These are phyloP conservation scores for Pogona vitticeps DNA, from an alignment of 2,113 vertebrate genomes.

Conservation along the genomic window DNA sequence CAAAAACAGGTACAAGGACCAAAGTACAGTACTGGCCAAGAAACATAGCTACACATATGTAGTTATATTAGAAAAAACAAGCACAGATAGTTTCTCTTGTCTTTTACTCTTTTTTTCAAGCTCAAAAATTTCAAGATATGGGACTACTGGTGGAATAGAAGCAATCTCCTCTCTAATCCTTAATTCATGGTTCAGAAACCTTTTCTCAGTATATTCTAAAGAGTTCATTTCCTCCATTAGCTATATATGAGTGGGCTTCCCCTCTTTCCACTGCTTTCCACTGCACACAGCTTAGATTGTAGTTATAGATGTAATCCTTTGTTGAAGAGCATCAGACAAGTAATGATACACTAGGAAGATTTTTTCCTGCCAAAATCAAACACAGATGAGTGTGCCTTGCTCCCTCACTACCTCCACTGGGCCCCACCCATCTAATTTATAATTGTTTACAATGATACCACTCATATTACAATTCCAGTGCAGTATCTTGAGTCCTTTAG, in stretches of 20 bases:
- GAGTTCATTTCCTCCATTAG: neutral
- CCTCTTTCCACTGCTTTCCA: neutral
- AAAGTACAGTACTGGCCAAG: slow-evolving; percentile 28
- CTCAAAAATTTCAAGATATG: neutral
- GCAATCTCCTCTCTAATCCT: neutral
- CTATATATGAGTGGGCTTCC: neutral
- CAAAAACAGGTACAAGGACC: slow-evolving; percentile 28
- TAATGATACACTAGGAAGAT: neutral
- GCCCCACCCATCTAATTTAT: neutral
- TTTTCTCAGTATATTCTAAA: neutral
- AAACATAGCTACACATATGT: neutral
- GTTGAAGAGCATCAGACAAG: no score
- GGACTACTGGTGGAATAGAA: neutral
- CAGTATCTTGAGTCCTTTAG: neutral
- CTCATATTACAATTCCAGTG: neutral
- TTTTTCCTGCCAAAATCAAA: neutral
- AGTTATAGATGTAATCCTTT: no score
- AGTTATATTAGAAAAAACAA: neutral
- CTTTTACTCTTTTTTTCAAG: slow-evolving; percentile 9
- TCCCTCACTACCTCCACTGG: neutral
- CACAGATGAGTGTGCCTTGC: neutral
- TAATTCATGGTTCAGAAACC: neutral
- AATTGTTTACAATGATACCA: neutral
- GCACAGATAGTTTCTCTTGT: slow-evolving; percentile 23
- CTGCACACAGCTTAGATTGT: neutral